Evolutionary conservation across 2,113 vertebrate genomes (phyloP), one percentile per base, ranked within the genome.

Genomic region (Lophotis ruficrista): DNA sequence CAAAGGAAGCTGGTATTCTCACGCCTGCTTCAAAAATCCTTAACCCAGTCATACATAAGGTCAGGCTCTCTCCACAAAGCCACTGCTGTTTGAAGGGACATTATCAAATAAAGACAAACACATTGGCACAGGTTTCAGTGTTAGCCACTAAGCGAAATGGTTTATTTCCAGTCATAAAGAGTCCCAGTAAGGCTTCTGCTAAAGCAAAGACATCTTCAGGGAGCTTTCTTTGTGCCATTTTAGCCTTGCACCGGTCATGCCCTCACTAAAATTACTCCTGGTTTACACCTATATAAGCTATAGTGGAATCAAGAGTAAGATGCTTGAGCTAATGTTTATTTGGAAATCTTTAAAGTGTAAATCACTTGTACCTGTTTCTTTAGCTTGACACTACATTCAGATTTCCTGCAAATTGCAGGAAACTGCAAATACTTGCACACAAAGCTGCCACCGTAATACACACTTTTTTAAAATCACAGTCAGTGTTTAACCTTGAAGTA

Each of bases 291-390:
- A 24, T 48, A 75, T 60, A 81, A 81, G 28, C n/a, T 41, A 57
- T 24, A 78, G 77, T 21, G 24, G 60, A 95, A 92, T 66, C 50
- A 81, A 83, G 64, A 70, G 35, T 78, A 75, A 89, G 72, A 92
- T 41, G 47, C n/a, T 89, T 71, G 51, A 43, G 66, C 28, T 89
- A 43, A 71, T 68, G 51, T 84, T 96, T 96, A 82, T 25, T 84
- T 48, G 38, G 65, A 82, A 87, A 78, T 87, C 81, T 96, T 64
- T 91, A 73, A 96, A 79, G 73, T 71, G 25, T 76, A 92, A 94
- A 94, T 91, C 91, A 82, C 77, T 78, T 38, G 6, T 53, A 56
- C 60, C 22, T 48, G 21, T 83, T 89, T 91, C 72, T 94, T 91
- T 69, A 94, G 60, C 53, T 72, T 91, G 65, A 75, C 4, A 6